Evolutionary conservation across 1,140 invertebrate genomes (phyloP), one percentile per base, ranked within the genome.

Genomic region (Ctenoplectra terminalis): DNA sequence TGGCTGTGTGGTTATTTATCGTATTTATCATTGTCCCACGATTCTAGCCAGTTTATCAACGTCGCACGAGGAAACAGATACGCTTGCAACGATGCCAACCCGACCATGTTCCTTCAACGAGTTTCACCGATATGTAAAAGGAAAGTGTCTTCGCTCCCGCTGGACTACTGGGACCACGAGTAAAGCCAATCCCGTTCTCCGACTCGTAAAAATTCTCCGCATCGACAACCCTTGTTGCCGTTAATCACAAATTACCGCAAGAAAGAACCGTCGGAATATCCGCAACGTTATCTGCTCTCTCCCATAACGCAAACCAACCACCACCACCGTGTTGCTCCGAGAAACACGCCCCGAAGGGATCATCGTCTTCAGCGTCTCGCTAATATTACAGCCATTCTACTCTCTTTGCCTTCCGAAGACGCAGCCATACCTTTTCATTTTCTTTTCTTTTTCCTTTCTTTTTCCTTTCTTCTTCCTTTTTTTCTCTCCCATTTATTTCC

Each of bases 271-370:
- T 11, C 17, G 29, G 31, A 20, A 37, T 37, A 61, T 61, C n/a
- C 34, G 52, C n/a, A 15, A n/a, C 61, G 61, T 43, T 64, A 64
- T 64, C 61, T 3, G 31, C 23, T 29, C n/a, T 56, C 8, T 37
- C 11, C 13, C 29, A 20, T 8, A 60, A 60, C 8, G 61, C 34
- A 7, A 23, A 37, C 11, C 20, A 11, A 63, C 31, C 20, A 20
- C 61, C 23, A 37, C n/a, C 20, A 20, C 61, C 23, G n/a, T 13
- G 23, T 11, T 8, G n/a, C 13, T 15, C 23, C 20, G 26, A 64
- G 64, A 46, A 67, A 46, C 64, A 67, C 61, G 61, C 64, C 64
- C 26, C n/a, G 64, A 46, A 67, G 64, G 64, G 40, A 67, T 67
- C 37, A 66, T 46, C 40, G 61, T 64, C 34, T 64, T 9, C 20